phyloP scores from a whole-genome alignment of 2,797 vertebrate species.

The Xyrichtys novacula region DNA sequence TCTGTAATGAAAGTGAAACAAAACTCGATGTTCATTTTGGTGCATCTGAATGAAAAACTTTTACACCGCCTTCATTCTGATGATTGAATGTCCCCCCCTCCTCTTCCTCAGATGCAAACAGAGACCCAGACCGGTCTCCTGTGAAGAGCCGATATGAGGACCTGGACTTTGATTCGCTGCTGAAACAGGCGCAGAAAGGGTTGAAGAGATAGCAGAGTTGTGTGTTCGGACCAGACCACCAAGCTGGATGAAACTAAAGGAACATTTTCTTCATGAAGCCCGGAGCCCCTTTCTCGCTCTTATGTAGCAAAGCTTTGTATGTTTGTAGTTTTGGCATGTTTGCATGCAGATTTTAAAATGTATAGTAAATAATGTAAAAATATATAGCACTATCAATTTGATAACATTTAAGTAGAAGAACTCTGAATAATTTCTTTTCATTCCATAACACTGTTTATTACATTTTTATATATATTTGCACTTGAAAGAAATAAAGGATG shows the following conservation, averaged over 20 bases:
- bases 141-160: slow-evolving; percentile 87
- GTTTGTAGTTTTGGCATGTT: slow-evolving; percentile 21
- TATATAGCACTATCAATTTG: slow-evolving; percentile 38
- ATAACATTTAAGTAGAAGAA: slow-evolving; percentile 8
- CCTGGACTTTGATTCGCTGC: slow-evolving; percentile 94
- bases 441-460: slow-evolving; percentile 46
- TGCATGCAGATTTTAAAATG: slow-evolving; percentile 47
- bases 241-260: neutral
- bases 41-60: too few species aligned
- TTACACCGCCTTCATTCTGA: too few species aligned
- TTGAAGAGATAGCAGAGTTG: slow-evolving; percentile 85
- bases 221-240: neutral
- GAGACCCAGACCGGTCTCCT: slow-evolving; percentile 81
- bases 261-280: slow-evolving; percentile 28
- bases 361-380: slow-evolving; percentile 33
- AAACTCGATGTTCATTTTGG: too few species aligned
- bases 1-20: too few species aligned
- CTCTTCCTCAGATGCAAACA: slow-evolving; percentile 89
- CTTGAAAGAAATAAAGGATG: slow-evolving; percentile 49
- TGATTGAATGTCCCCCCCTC: neutral
- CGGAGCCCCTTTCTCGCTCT: slow-evolving; percentile 42
- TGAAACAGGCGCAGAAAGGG: slow-evolving; percentile 94
- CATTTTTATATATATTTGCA: slow-evolving; percentile 50
- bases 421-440: slow-evolving; percentile 27
- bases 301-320: slow-evolving; percentile 59